Percentiles rank a stretch among this genome's conserved stretches.
Evolutionary conservation across 1,140 invertebrate species (phyloP).

Genomic region (Eulimnadia texana): DNA sequence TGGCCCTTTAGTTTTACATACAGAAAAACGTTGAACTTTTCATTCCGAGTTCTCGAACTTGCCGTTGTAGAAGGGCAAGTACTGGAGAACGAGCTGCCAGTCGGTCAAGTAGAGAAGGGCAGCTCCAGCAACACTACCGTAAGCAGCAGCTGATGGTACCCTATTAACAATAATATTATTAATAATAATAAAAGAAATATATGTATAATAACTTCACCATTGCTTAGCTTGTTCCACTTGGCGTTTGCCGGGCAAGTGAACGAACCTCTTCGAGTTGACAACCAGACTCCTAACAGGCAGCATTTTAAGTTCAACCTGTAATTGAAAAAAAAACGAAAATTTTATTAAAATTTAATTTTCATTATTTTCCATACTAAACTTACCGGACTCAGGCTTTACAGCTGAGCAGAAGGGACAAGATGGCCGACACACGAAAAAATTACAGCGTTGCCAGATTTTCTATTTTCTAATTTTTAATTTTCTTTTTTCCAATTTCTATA

Average conservation of each 20-base stretch:
- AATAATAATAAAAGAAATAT: neutral
- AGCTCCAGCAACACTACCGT: slow-evolving; percentile 41
- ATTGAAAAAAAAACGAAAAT: no score
- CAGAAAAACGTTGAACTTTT: no score
- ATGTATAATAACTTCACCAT: slow-evolving; percentile 1
- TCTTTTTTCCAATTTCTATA: neutral
- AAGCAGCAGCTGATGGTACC: slow-evolving; percentile 39
- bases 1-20: no score
- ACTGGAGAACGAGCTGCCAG: slow-evolving; percentile 52
- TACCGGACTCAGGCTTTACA: neutral
- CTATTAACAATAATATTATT: slow-evolving; percentile 26
- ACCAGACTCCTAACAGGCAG: neutral
- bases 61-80: slow-evolving; percentile 53
- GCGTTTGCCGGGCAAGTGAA: neutral
- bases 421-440: neutral
- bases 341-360: no score
- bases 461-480: neutral
- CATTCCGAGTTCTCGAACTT: no score
- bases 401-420: neutral
- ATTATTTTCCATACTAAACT: no score
- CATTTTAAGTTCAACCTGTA: neutral
- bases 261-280: neutral
- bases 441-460: neutral
- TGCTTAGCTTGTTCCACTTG: slow-evolving; percentile 2
- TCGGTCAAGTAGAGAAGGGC: slow-evolving; percentile 53